These are phyloP conservation scores for Drosophila triauraria DNA, from an alignment of 1,140 invertebrate species.

Conservation along the genomic window DNA sequence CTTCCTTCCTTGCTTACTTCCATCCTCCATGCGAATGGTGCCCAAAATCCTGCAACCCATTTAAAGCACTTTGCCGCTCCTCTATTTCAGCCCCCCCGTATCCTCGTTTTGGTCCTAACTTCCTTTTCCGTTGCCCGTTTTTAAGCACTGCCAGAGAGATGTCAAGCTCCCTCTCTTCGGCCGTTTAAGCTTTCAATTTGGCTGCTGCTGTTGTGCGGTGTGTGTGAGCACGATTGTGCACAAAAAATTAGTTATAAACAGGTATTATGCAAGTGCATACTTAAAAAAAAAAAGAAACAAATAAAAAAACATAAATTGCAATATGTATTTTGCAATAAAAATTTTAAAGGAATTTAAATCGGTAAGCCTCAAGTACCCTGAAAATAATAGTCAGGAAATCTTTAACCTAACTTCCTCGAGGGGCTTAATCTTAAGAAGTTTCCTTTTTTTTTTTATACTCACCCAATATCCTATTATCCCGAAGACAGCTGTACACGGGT, in stretches of 20 bases:
- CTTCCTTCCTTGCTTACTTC: slow-evolving; percentile 8
- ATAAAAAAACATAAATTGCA: too few species aligned
- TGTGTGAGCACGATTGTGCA: slow-evolving; percentile 12
- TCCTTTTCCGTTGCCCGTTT: slow-evolving; percentile 42
- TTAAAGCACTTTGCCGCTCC: slow-evolving; percentile 62
- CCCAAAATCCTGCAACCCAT: slow-evolving; percentile 47
- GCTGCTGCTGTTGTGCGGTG: slow-evolving; percentile 24
- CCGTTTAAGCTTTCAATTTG: slow-evolving; percentile 73
- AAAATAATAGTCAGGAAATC: too few species aligned
- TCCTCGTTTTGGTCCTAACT: slow-evolving; percentile 8
- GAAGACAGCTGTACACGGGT: neutral
- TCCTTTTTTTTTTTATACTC: too few species aligned
- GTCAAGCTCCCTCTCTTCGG: slow-evolving; percentile 45
- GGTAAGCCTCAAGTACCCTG: too few species aligned
- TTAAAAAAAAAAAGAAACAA: neutral
- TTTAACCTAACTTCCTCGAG: too few species aligned
- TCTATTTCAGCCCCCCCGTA: slow-evolving; percentile 16
- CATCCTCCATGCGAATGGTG: slow-evolving; percentile 19
- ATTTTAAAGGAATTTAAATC: too few species aligned
- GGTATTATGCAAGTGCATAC: neutral
- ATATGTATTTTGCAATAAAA: too few species aligned
- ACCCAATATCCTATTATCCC: neutral
- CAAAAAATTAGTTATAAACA: neutral
- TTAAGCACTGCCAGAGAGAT: slow-evolving; percentile 46
- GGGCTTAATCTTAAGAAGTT: too few species aligned